phyloP scores from a whole-genome alignment of 2,888 invertebrate species.

The Macrosiphum euphorbiae region DNA sequence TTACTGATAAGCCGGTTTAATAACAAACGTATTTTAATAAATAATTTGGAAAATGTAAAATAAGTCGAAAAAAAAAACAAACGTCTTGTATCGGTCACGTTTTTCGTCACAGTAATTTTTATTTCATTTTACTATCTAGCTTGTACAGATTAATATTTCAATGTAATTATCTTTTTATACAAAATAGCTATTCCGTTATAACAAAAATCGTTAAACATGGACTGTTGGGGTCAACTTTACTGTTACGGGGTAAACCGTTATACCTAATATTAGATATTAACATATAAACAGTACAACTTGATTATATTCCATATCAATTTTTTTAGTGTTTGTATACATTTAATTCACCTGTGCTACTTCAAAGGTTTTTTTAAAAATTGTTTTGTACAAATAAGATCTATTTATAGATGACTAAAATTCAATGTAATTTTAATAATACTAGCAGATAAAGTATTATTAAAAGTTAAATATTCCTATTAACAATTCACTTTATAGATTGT shows the following conservation, averaged over 20 bases:
- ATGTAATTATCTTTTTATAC: not conserved
- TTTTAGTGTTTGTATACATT: no score
- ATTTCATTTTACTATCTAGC: not conserved
- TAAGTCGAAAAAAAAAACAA: not conserved
- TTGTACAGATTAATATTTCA: slow-evolving; percentile 4
- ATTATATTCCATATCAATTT: no score
- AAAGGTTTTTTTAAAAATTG: no score
- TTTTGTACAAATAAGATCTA: no score
- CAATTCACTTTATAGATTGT: not conserved
- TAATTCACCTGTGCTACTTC: no score
- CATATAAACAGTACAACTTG: no score
- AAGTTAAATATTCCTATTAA: not conserved
- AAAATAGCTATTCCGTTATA: slow-evolving; percentile 3
- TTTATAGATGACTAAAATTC: no score
- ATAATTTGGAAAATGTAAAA: slow-evolving; percentile 8
- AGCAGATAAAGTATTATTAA: not conserved
- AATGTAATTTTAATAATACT: no score
- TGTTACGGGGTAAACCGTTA: not conserved
- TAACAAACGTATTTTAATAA: slow-evolving; percentile 17
- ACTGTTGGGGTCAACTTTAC: not conserved
- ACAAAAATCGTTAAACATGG: not conserved
- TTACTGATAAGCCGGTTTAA: not conserved
- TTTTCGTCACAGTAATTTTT: not conserved
- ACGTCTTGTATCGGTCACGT: not conserved
- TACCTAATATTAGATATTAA: not conserved